Conservation (phyloP, 2,797 vertebrate species). For the Lagodon rhomboides region DNA sequence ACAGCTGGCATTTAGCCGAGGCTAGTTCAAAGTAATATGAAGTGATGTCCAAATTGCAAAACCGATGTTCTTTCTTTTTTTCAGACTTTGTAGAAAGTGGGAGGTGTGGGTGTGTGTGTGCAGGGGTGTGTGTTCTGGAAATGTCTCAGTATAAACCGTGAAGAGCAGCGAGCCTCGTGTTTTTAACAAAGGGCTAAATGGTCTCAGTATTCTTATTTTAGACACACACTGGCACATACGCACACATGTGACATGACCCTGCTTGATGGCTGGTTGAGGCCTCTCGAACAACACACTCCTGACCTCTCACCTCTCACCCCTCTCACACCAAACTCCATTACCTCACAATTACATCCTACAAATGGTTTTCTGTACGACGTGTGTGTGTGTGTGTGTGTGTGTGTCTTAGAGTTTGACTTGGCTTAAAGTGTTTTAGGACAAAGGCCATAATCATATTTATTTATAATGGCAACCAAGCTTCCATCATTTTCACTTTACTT, state of each 20-base stretch:
- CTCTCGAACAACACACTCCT: conserved; percentile 67
- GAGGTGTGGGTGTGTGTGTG: neutral
- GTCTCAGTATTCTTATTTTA: conserved; percentile 8
- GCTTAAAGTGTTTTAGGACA: neutral
- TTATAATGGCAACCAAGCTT: neutral
- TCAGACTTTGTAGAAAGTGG: conserved; percentile 22
- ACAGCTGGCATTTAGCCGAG: conserved; percentile 48
- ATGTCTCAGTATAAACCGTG: conserved; percentile 11
- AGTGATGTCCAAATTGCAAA: conserved; percentile 76
- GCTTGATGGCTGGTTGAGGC: conserved; percentile 61
- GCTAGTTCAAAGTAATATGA: conserved; percentile 68
- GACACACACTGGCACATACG: conserved; percentile 13
- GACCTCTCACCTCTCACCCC: conserved; percentile 69
- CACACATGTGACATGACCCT: conserved; percentile 37
- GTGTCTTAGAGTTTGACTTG: neutral
- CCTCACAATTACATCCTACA: conserved; percentile 82
- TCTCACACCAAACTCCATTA: conserved; percentile 77
- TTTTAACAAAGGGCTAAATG: conserved; percentile 30
- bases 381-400: neutral
- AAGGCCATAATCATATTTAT: conserved; percentile 13
- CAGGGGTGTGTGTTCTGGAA: conserved; percentile 2
- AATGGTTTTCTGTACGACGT: conserved; percentile 62
- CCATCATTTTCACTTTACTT: neutral
- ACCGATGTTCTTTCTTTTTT: conserved; percentile 18
- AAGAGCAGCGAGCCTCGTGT: conserved; percentile 11